Percentiles rank a stretch among this genome's conserved stretches.
These are phyloP conservation scores for Ispidina lecontei DNA, from an alignment of 2,797 vertebrate genomes.

Conservation along the genomic window DNA sequence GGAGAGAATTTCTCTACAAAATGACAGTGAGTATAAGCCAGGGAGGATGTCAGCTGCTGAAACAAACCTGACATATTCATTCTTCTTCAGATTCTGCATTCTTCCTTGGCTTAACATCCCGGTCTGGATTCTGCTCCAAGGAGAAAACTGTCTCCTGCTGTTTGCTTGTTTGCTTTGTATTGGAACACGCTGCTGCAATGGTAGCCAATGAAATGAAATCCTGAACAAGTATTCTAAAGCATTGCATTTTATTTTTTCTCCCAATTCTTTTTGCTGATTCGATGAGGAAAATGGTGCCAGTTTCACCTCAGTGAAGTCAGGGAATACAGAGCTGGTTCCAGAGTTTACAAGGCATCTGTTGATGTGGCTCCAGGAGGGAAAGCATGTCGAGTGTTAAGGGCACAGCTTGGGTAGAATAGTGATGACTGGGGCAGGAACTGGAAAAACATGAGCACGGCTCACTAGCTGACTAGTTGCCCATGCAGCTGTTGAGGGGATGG, in stretches of 20 bases:
- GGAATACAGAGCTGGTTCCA: not conserved
- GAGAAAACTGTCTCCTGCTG: not conserved
- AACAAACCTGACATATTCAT: not conserved
- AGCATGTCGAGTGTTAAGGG: not conserved
- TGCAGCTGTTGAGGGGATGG: not conserved
- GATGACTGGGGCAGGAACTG: not conserved
- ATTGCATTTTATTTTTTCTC: not conserved
- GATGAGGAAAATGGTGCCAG: rapidly evolving
- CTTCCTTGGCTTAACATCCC: not conserved
- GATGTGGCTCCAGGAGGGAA: not conserved
- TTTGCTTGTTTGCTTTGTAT: rapidly evolving
- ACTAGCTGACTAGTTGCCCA: conserved; percentile 11
- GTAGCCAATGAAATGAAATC: not conserved
- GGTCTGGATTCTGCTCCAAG: not conserved
- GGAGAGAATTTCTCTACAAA: not conserved
- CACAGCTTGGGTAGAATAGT: not conserved
- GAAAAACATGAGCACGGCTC: not conserved
- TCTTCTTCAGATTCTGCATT: not conserved
- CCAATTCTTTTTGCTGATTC: not conserved
- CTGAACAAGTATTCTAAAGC: not conserved
- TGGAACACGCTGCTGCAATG: not conserved
- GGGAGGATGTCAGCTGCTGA: not conserved
- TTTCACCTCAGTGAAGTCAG: not conserved
- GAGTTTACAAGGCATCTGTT: not conserved
- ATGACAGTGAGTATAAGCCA: not conserved